These are phyloP conservation scores for Rhynchotus rufescens DNA, from an alignment of 2,797 vertebrate species.

Conservation along the genomic window DNA sequence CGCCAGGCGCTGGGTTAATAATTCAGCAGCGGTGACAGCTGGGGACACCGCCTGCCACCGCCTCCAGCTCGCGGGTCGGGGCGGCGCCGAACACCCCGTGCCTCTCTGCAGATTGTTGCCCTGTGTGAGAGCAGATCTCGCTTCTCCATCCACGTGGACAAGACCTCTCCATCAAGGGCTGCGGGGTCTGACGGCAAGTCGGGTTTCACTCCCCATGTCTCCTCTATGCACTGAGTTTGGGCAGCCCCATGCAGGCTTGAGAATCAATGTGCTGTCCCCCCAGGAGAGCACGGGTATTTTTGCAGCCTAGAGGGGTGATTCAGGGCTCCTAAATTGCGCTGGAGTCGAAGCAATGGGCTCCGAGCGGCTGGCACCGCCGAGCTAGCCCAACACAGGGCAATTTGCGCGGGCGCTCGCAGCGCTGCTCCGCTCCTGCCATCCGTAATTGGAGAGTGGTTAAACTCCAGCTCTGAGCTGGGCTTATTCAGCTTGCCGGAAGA, in stretches of 20 bases:
- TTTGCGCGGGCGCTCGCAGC: not conserved
- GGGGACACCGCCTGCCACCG: not conserved
- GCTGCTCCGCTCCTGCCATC: not conserved
- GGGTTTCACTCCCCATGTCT: not conserved
- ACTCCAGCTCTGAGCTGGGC: not conserved
- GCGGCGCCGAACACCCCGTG: not conserved
- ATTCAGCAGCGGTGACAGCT: rapidly evolving
- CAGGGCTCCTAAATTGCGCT: not conserved
- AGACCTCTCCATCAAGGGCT: not conserved
- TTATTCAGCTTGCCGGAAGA: not conserved
- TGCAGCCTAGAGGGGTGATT: too few relatives aligned
- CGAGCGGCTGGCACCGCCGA: not conserved
- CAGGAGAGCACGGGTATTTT: not conserved
- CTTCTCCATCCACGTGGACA: not conserved
- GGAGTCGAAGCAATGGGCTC: not conserved
- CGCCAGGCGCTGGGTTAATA: not conserved
- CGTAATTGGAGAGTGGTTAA: not conserved
- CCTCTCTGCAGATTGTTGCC: rapidly evolving
- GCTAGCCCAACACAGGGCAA: not conserved
- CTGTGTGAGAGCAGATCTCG: rapidly evolving
- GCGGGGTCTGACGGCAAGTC: not conserved
- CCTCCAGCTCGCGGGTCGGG: not conserved
- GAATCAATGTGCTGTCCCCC: not conserved
- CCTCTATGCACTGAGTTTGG: not conserved
- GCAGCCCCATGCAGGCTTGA: not conserved